Conservation (phyloP, 2,888 invertebrate genomes). For the Hecatera dysodea region DNA sequence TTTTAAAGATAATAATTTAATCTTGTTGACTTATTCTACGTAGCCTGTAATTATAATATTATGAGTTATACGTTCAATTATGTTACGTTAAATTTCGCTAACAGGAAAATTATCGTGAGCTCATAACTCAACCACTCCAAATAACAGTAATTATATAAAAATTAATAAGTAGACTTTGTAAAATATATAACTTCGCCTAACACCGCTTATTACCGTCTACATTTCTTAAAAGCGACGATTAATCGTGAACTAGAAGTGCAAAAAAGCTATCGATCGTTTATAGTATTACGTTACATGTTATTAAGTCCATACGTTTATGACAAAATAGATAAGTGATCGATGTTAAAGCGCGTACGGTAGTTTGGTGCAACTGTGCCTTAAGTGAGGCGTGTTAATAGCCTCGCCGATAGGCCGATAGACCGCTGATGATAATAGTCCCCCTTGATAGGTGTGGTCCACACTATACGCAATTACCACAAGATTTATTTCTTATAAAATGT, state of each 20-base stretch:
- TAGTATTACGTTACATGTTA: slow-evolving; percentile 46
- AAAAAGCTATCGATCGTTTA: slow-evolving; percentile 61
- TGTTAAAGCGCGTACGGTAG: slow-evolving; percentile 50
- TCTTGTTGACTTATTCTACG: slow-evolving; percentile 5
- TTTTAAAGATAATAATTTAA: background rate
- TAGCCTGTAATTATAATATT: background rate
- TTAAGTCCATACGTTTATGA: slow-evolving; percentile 48
- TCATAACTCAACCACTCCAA: slow-evolving; percentile 46
- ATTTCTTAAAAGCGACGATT: slow-evolving; percentile 37
- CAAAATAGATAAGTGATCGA: slow-evolving; percentile 52
- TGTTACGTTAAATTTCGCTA: slow-evolving; percentile 36
- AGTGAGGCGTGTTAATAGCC: slow-evolving; percentile 75
- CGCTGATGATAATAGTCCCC: slow-evolving; percentile 70
- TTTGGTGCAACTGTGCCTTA: slow-evolving; percentile 60
- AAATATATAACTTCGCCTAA: slow-evolving; percentile 30
- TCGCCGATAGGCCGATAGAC: slow-evolving; percentile 74
- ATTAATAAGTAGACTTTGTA: slow-evolving; percentile 43
- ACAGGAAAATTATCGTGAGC: slow-evolving; percentile 38
- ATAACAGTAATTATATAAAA: slow-evolving; percentile 56
- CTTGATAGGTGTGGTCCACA: slow-evolving; percentile 76
- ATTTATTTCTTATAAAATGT: slow-evolving; percentile 72
- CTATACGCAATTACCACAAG: slow-evolving; percentile 68
- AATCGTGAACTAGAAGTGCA: slow-evolving; percentile 47
- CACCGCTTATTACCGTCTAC: slow-evolving; percentile 39
- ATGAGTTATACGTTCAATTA: slow-evolving; percentile 25